Base-by-base conservation (phyloP, 2,888 invertebrate genomes). In the Tetragonula carbonaria region DNA sequence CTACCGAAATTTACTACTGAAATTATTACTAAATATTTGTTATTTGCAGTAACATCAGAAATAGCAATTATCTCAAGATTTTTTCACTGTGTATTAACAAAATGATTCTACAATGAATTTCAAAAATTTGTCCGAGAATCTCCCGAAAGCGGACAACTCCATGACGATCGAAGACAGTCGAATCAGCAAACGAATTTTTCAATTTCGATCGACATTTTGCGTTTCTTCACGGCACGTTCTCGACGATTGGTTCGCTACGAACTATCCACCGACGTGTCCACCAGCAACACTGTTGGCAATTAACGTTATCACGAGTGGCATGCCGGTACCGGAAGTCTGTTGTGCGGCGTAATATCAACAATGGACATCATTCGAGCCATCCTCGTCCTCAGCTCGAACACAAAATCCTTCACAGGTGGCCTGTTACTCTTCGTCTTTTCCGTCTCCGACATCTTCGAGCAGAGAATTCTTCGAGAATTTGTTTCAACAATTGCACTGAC, bases 321-420 rank as follows among this genome's bases (percentile, higher is more conserved):
- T 85, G 75, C 53, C 78, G 78, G 75, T 93, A 93, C 93, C 93
- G 92, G 85, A 89, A 88, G 80, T 77, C 88, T 86, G 85, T 81
- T 84, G 76, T 91, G 91, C 67, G 93, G 88, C 14, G 91, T 92
- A 81, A 94, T 94, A 72, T 95, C 94, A 80, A 93, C 93, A 77
- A 94, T 92, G 66, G 94, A 94, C 90, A 94, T 88, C 92, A 94
- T 90, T 81, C 94, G 92, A 13, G 92, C 83, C 93, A 93, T 94
- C 80, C 92, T 90, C 21, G 92, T 92, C 18, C 94, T 93, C 66
- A 94, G 91, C 76, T 92, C 91, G 74, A 95, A 86, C 82, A 92
- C 91, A 38, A 92, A 91, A 76, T 94, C 94, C 90, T 91, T 93
- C 72, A 93, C 91, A 68, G 89, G 74, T n/a, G 84, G 80, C 55